These are phyloP conservation scores for Hemibagrus wyckioides DNA, from an alignment of 2,113 vertebrate species.

Conservation along the genomic window DNA sequence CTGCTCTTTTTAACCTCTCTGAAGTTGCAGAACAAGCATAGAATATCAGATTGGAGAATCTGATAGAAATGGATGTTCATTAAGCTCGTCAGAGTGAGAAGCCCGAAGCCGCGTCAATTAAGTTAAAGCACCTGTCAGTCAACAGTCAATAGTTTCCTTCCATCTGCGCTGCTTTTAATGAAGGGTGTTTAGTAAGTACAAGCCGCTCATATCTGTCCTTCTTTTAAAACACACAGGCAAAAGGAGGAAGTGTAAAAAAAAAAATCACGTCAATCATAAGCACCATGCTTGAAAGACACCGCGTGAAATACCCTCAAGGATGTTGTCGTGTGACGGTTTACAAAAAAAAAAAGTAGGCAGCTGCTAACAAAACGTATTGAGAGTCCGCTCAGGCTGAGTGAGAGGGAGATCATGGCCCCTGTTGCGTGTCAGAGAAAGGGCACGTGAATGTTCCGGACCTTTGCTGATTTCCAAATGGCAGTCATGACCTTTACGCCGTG, in stretches of 20 bases:
- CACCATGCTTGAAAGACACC: constrained; percentile 3
- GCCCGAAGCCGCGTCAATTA: neutral
- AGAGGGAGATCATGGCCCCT: constrained; percentile 42
- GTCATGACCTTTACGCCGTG: constrained; percentile 52
- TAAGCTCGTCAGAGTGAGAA: constrained; percentile 16
- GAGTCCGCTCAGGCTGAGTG: constrained; percentile 41
- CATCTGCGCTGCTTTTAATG: constrained; percentile 33
- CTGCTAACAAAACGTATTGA: constrained; percentile 29
- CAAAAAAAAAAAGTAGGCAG: neutral
- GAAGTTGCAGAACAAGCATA: constrained; percentile 38
- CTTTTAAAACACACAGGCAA: constrained; percentile 10
- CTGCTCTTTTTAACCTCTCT: constrained; percentile 28
- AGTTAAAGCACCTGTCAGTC: constrained; percentile 19
- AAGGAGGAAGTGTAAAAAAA: neutral
- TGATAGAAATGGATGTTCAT: constrained; percentile 34
- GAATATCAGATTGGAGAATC: constrained; percentile 29
- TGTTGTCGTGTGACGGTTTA: constrained; percentile 10
- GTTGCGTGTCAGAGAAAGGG: constrained; percentile 55
- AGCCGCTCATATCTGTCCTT: constrained; percentile 16
- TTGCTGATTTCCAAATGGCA: constrained; percentile 52
- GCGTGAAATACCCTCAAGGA: constrained; percentile 16
- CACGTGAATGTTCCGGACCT: constrained; percentile 49
- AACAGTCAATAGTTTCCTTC: constrained; percentile 1
- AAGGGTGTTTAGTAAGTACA: constrained; percentile 39
- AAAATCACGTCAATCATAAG: constrained; percentile 30